A percentile compares a stretch with the other conserved stretches of the same genome.
Conservation (phyloP, 1,140 invertebrate genomes). For the Tetramorium alpestre region DNA sequence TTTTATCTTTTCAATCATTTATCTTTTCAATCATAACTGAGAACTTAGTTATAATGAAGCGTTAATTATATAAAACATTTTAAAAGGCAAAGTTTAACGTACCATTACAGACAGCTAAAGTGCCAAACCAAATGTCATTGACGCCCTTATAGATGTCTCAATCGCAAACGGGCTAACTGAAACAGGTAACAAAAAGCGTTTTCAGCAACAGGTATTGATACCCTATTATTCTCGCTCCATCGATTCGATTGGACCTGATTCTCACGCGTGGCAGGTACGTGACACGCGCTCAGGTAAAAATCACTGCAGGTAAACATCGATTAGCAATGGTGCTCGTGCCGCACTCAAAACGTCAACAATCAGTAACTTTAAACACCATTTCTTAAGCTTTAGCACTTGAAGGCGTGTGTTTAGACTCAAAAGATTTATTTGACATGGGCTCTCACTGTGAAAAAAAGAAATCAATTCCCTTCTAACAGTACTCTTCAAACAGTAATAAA, state of each 20-base stretch:
- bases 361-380: conserved; percentile 48
- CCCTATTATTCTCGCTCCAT: conserved; percentile 73
- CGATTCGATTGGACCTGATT: conserved; percentile 75
- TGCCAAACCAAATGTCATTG: background rate
- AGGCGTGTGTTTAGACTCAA: background rate
- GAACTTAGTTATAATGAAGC: background rate
- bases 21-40: background rate
- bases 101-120: background rate
- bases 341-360: conserved; percentile 60
- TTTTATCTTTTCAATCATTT: background rate
- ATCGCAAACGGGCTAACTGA: conserved; percentile 14
- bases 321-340: conserved; percentile 40
- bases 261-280: conserved; percentile 72
- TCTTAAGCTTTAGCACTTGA: background rate
- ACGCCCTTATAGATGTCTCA: background rate
- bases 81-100: background rate
- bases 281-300: conserved; percentile 73
- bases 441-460: background rate
- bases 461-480: too few relatives aligned
- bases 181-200: conserved; percentile 67
- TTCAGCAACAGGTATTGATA: conserved; percentile 76
- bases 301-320: conserved; percentile 67
- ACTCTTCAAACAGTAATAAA: background rate
- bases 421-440: background rate
- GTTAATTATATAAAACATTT: background rate